Evolutionary conservation across 2,888 invertebrate species (phyloP), one percentile per base, ranked within the genome.

Genomic region (Colletes collaris): DNA sequence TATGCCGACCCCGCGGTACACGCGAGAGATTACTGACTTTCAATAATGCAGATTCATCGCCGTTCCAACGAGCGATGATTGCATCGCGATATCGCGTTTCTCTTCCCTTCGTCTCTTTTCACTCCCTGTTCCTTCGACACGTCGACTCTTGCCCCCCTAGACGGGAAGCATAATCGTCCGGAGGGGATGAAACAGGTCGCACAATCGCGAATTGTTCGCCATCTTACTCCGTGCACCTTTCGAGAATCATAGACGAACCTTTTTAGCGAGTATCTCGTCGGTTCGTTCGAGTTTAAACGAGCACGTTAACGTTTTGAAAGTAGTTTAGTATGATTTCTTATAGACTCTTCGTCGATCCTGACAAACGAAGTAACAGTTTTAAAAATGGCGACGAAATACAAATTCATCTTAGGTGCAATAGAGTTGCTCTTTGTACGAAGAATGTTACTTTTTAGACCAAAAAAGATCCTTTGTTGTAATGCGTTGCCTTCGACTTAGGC

Each of bases 31-130:
- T 59, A 64, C 78, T 80, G 74, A 69, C 81, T 79, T 72, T 84
- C 87, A 90, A 90, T 90, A 89, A 88, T 88, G 90, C 90, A 90
- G 89, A 90, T 86, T 87, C 86, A 87, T 90, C 90, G 86, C 87
- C 83, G 84, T 82, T 88, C 82, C 85, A 86, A 85, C 86, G 83
- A 83, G 84, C 87, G 86, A 89, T 90, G 89, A 89, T 90, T 90
- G 90, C 87, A 88, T 86, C 88, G 88, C 85, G 89, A 90, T 90
- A 90, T 85, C 83, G 71, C 70, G 67, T 66, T 81, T 75, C 67
- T 78, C 58, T 67, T 68, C 50, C 13, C 7, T 50, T n/a, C 37
- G 27, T 52, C 64, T 65, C 56, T 72, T 73, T 65, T 5, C 50
- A 58, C 68, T 65, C 37, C 27, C 50, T 46, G 44, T 71, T 63